A percentile compares a stretch with the other conserved stretches of the same genome.
These are phyloP conservation scores for Dicycla oo DNA, from an alignment of 2,888 invertebrate species.

Conservation along the genomic window DNA sequence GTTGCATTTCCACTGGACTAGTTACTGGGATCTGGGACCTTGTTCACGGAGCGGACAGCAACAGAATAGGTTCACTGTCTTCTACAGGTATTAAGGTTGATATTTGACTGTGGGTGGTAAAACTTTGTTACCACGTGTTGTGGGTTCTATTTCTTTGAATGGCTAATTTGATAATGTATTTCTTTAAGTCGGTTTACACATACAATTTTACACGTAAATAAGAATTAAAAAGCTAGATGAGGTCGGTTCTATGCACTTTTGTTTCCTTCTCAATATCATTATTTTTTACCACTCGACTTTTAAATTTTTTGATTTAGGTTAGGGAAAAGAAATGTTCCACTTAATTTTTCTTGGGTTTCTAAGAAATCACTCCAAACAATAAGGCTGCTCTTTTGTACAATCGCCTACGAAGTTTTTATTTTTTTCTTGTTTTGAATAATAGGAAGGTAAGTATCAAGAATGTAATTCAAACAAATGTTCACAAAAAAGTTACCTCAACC, in stretches of 20 bases:
- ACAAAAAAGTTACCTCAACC: too few relatives aligned
- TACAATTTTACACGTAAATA: too few relatives aligned
- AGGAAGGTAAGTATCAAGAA: too few relatives aligned
- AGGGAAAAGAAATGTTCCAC: neutral
- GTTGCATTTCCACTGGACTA: slow-evolving; percentile 16
- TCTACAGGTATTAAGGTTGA: neutral
- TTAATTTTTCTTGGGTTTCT: neutral
- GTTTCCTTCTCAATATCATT: too few relatives aligned
- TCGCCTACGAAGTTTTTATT: neutral
- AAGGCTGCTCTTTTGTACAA: neutral
- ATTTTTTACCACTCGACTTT: too few relatives aligned
- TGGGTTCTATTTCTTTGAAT: neutral
- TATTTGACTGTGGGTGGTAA: neutral
- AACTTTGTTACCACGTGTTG: neutral
- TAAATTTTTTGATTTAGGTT: too few relatives aligned
- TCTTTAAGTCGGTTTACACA: too few relatives aligned
- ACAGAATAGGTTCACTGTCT: neutral
- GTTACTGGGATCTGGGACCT: neutral
- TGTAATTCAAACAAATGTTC: too few relatives aligned
- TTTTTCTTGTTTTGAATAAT: neutral
- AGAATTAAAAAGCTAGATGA: too few relatives aligned
- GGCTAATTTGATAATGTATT: too few relatives aligned
- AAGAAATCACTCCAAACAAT: neutral
- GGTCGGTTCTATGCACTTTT: too few relatives aligned
- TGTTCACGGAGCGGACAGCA: neutral